phyloP scores from a whole-genome alignment of 2,797 vertebrate genomes.

The Echiichthys vipera region DNA sequence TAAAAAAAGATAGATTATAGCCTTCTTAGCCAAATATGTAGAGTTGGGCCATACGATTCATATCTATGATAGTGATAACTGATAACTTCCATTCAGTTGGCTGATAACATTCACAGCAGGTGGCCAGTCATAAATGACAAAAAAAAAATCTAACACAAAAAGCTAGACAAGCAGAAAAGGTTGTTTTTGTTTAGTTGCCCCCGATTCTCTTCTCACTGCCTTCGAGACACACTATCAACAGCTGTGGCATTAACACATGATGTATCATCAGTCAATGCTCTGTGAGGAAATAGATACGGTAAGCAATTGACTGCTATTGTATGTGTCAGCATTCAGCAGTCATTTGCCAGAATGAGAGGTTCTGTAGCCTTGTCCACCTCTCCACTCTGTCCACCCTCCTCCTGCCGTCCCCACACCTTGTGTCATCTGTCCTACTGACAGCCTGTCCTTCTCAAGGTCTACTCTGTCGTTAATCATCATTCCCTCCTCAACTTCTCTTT shows the following conservation, averaged over 20 bases:
- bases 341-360: constrained; percentile 57
- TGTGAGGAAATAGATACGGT: constrained; percentile 46
- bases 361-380: constrained; percentile 49
- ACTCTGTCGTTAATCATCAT: constrained; percentile 70
- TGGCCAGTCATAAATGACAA: not conserved
- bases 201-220: not conserved
- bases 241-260: constrained; percentile 42
- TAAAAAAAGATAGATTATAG: too few relatives aligned
- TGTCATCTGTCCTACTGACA: constrained; percentile 74
- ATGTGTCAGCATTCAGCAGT: constrained; percentile 61
- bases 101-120: too few relatives aligned
- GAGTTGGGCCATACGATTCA: too few relatives aligned
- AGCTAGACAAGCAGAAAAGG: not conserved
- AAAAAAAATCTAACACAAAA: not conserved
- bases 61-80: too few relatives aligned
- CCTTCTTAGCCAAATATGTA: too few relatives aligned
- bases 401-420: constrained; percentile 71
- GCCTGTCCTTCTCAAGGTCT: constrained; percentile 74
- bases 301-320: constrained; percentile 63
- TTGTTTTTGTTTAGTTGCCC: not conserved
- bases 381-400: constrained; percentile 23
- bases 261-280: constrained; percentile 59
- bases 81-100: too few relatives aligned
- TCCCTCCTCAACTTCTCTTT: constrained; percentile 41
- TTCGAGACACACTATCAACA: constrained; percentile 24